Conservation (phyloP, 2,113 vertebrate species). For the Neoarius graeffei region DNA sequence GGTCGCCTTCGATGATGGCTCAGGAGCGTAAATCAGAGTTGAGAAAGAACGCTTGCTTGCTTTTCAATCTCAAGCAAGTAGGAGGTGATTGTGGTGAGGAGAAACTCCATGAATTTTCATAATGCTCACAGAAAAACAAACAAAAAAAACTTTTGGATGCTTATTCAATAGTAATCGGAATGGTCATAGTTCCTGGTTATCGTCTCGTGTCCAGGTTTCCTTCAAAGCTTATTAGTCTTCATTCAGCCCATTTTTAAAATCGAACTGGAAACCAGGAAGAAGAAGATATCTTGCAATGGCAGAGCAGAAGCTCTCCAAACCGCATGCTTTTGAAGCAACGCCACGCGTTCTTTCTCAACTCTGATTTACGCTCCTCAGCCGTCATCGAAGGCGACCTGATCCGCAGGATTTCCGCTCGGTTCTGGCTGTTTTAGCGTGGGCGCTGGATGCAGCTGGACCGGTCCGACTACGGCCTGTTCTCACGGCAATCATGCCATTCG, state of each 20-base stretch:
- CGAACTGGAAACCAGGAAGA: neutral
- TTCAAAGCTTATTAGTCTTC: too few species aligned
- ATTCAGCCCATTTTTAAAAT: neutral
- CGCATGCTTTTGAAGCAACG: neutral
- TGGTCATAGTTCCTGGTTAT: too few species aligned
- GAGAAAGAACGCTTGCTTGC: neutral
- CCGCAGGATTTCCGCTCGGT: constrained; percentile 36
- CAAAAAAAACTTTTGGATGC: neutral
- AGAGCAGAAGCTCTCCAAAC: neutral
- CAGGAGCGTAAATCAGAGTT: constrained; percentile 24
- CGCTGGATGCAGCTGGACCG: constrained; percentile 58
- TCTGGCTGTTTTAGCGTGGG: constrained; percentile 45
- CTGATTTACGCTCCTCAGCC: constrained; percentile 28
- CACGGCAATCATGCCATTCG: constrained; percentile 63
- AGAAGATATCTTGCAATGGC: neutral
- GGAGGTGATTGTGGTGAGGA: neutral
- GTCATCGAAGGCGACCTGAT: constrained; percentile 16
- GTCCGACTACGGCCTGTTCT: constrained; percentile 65
- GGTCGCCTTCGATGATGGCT: neutral
- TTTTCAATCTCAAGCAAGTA: neutral
- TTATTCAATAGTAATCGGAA: neutral
- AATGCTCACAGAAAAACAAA: too few species aligned
- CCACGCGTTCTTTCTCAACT: neutral
- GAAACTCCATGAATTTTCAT: neutral
- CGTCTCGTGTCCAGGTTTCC: too few species aligned